phyloP scores from a whole-genome alignment of 2,888 invertebrate genomes.

The Tipula lateralis region DNA sequence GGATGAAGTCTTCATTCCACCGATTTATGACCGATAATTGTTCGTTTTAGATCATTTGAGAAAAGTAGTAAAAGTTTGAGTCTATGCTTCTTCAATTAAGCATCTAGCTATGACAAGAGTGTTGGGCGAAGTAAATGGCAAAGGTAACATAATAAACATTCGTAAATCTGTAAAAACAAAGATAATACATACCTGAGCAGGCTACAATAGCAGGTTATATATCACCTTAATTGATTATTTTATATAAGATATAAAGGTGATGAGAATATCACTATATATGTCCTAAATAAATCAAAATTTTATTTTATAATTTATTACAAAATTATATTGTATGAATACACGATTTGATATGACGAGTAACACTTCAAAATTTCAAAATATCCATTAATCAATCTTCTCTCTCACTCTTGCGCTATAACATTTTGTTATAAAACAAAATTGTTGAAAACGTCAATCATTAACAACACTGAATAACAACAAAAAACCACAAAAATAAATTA shows the following conservation, averaged over 20 bases:
- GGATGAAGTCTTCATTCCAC: no score
- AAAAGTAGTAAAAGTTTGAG: no score
- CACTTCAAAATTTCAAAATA: background rate
- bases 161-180: no score
- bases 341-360: background rate
- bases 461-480: background rate
- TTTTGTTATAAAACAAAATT: background rate
- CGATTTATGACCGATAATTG: no score
- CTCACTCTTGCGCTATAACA: background rate
- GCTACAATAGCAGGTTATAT: no score
- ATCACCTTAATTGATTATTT: no score
- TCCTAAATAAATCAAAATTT: background rate
- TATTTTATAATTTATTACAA: background rate
- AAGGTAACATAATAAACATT: no score
- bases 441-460: conserved; percentile 24
- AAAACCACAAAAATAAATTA: conserved; percentile 15
- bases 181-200: no score
- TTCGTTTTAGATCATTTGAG: no score
- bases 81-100: no score
- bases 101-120: no score
- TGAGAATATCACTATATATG: background rate
- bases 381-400: background rate
- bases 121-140: no score
- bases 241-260: background rate
- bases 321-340: background rate